These are phyloP conservation scores for Paelopatides confundens DNA, from an alignment of 53 echinoderm and acorn worm species.

Conservation along the genomic window DNA sequence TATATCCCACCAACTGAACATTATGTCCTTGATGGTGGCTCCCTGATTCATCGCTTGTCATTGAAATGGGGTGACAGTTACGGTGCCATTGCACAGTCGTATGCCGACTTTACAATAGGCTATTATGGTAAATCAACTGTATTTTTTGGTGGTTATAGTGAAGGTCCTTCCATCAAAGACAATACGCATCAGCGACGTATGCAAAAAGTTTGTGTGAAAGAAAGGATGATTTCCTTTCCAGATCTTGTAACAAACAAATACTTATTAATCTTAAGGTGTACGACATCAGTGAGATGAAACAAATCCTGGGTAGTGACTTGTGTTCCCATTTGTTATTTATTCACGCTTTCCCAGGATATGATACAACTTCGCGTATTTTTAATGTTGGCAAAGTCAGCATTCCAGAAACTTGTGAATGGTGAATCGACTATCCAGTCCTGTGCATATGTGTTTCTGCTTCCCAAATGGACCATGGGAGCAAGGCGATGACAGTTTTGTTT, in stretches of 20 bases:
- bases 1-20: background rate
- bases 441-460: constrained; percentile 38
- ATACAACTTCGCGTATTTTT: constrained; percentile 49
- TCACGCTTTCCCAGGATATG: too few species aligned
- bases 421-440: constrained; percentile 17
- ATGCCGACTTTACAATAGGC: background rate
- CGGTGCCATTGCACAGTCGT: background rate
- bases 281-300: constrained; percentile 32
- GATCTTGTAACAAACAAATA: background rate
- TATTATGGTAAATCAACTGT: background rate
- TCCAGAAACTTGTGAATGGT: constrained; percentile 57
- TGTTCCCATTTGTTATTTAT: constrained; percentile 47
- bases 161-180: background rate
- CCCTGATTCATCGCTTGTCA: background rate
- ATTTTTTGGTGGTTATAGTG: background rate
- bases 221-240: background rate
- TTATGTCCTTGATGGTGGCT: constrained; percentile 23
- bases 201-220: background rate
- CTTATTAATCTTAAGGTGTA: constrained; percentile 36
- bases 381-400: constrained; percentile 58
- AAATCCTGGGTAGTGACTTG: constrained; percentile 10
- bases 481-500: constrained; percentile 56
- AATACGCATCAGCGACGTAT: background rate
- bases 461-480: constrained; percentile 48
- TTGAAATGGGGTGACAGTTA: background rate